Evolutionary conservation across 2,888 invertebrate species (phyloP).

Genomic region (Pheosia gnoma): DNA sequence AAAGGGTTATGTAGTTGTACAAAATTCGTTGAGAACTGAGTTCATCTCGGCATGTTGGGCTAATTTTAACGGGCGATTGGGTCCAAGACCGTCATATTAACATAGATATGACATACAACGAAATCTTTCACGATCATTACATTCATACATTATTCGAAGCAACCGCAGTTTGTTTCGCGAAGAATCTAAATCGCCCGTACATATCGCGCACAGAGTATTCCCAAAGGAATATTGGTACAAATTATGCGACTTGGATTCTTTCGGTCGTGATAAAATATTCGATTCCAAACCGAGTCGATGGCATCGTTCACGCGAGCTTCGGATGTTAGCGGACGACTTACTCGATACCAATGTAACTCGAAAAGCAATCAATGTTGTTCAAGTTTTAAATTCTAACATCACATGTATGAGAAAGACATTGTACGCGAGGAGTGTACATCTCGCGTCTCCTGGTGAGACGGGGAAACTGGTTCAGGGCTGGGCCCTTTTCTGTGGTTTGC

Average conservation of each 20-base stretch:
- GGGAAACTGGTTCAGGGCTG: too few relatives aligned
- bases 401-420: too few relatives aligned
- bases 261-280: conserved; percentile 72
- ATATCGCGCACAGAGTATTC: conserved; percentile 38
- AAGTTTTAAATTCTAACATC: too few relatives aligned
- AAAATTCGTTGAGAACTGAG: too few relatives aligned
- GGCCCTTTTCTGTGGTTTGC: too few relatives aligned
- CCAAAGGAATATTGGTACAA: conserved; percentile 63
- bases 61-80: too few relatives aligned
- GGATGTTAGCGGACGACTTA: conserved; percentile 57
- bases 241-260: conserved; percentile 72
- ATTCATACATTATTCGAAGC: conserved; percentile 5
- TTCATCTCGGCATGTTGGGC: too few relatives aligned
- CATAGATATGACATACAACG: neutral
- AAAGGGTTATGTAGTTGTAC: too few relatives aligned
- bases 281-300: conserved; percentile 68
- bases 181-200: conserved; percentile 39
- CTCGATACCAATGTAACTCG: conserved; percentile 47
- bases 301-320: conserved; percentile 79
- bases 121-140: neutral
- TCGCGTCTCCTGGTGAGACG: too few relatives aligned
- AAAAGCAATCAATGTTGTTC: conserved; percentile 14
- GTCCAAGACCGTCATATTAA: too few relatives aligned
- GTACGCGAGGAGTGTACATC: too few relatives aligned
- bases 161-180: conserved; percentile 26